phyloP scores from a whole-genome alignment of 2,113 vertebrate genomes.

The Budorcas taxicolor region DNA sequence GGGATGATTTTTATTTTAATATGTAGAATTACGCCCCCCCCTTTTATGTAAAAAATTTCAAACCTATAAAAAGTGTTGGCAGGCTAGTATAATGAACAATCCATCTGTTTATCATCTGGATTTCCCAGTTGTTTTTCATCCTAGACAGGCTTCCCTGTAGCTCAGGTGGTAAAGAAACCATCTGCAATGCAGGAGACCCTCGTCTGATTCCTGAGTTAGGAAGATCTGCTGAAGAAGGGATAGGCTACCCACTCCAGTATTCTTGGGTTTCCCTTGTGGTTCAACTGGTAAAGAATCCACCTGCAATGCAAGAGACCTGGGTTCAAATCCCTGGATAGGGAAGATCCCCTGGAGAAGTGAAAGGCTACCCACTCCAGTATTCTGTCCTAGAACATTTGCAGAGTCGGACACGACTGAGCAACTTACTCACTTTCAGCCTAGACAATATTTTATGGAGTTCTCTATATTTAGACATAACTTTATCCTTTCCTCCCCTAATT shows the following conservation, averaged over 20 bases:
- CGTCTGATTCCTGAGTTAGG: neutral
- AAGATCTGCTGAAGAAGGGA: neutral
- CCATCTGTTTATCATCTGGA: neutral
- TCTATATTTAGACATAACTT: neutral
- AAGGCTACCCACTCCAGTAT: neutral
- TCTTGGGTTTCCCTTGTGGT: neutral
- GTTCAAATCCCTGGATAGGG: neutral
- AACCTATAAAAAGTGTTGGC: neutral
- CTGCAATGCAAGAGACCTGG: neutral
- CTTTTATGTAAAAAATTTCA: neutral
- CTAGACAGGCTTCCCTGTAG: neutral
- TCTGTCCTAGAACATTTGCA: neutral
- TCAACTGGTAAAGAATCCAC: neutral
- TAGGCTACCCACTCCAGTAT: neutral
- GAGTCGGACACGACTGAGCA: neutral
- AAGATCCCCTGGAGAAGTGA: neutral
- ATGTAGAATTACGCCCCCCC: accelerated
- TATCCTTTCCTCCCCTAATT: neutral
- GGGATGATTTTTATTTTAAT: neutral
- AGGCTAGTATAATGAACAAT: neutral
- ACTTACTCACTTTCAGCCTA: neutral
- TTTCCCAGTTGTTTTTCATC: neutral
- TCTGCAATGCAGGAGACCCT: neutral
- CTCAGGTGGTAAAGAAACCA: neutral
- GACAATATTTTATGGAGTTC: neutral